Evolutionary conservation across 1,140 invertebrate genomes (phyloP).

Genomic region (Parasteatoda tepidariorum): DNA sequence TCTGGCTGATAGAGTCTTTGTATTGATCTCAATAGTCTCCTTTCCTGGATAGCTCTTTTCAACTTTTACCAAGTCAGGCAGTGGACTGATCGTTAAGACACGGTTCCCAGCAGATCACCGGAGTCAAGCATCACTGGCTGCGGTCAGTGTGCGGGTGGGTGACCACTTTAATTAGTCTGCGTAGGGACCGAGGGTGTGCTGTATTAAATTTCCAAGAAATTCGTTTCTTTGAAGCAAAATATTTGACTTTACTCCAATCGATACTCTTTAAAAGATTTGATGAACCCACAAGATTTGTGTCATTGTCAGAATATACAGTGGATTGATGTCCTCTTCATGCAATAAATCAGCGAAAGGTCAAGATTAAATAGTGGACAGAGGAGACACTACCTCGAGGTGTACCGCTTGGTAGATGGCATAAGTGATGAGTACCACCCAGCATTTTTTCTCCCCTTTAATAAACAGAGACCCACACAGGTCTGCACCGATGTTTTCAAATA

Average conservation of each 20-base stretch:
- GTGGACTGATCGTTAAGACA: too few species aligned
- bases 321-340: conserved; percentile 63
- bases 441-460: conserved; percentile 66
- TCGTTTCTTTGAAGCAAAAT: too few species aligned
- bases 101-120: too few species aligned
- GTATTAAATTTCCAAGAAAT: conserved; percentile 6
- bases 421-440: conserved; percentile 69
- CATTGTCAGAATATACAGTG: conserved; percentile 57
- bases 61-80: neutral
- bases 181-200: too few species aligned
- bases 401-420: conserved; percentile 69
- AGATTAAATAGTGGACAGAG: conserved; percentile 68
- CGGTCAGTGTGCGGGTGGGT: neutral
- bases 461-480: conserved; percentile 61
- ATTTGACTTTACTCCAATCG: neutral
- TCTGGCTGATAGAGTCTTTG: neutral
- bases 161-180: too few species aligned
- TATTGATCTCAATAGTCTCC: neutral
- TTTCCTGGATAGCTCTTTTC: neutral
- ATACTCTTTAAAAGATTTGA: conserved; percentile 15
- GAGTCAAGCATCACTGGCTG: too few species aligned
- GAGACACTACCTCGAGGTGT: conserved; percentile 68
- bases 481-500: neutral
- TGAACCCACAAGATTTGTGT: conserved; percentile 26
- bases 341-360: conserved; percentile 67